Base-by-base conservation (phyloP, 2,113 vertebrate genomes). In the Talpa occidentalis region DNA sequence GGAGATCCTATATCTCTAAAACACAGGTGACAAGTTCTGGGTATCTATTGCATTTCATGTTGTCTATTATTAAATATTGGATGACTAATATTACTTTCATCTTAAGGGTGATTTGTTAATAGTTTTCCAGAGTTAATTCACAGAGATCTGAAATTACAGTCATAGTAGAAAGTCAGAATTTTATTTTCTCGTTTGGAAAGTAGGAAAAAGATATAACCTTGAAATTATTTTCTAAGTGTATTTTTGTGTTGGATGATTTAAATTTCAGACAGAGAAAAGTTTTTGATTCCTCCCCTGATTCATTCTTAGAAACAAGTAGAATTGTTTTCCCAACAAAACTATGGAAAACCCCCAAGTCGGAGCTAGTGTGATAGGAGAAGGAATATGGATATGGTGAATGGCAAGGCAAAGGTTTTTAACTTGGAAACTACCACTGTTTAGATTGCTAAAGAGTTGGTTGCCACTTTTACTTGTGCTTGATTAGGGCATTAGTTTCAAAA, bases 121-220 rank as follows among this genome's bases (percentile, higher is more conserved):
- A 76, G 78, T 70, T 74, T 24, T 26, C 30, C 59, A 84, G 78
- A 79, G 9, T 79, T 79, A 66, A 87, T 83, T 82, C 17, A 81
- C 4, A 91, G 73, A 83, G 24, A 62, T 80, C 54, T 64, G 47
- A 95, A 94, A 89, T 89, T 81, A 67, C 77, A 56, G 26, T 17
- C 42, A 37, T 47, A 32, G 78, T 82, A 78, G 81, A 52, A 90
- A 90, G 30, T 54, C 35, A 90, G 56, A 37, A 78, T 92, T 96
- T 95, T 79, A 76, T 85, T 90, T 88, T 96, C 44, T 96, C 54
- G 59, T 0, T 78, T 91, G 82, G 62, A 87, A 91, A 88, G 12
- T 62, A 81, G 82, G 73, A 80, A 73, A 83, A 73, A 44, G 10
- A 67, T 49, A 0, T 21, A 47, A 47, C 28, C 30, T 26, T 37